phyloP scores from a whole-genome alignment of 1,140 invertebrate genomes.

The Platorchestia sp. region DNA sequence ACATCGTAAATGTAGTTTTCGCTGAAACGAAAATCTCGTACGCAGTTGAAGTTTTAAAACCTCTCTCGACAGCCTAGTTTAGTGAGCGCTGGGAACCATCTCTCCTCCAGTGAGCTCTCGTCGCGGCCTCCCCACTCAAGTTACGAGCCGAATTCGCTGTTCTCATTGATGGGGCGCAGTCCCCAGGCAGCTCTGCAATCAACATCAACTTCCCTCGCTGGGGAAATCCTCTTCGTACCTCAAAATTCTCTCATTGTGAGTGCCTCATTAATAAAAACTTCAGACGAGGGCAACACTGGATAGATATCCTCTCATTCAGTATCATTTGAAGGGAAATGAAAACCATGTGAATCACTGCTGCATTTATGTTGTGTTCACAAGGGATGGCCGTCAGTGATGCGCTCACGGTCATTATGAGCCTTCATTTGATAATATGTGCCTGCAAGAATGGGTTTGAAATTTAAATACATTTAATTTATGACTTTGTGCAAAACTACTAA shows the following conservation, averaged over 20 bases:
- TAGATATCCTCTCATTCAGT: neutral
- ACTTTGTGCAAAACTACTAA: too few species aligned
- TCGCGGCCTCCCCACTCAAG: neutral
- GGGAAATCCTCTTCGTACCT: neutral
- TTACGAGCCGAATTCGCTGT: neutral
- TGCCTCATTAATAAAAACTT: slow-evolving; percentile 28
- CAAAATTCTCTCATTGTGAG: slow-evolving; percentile 13
- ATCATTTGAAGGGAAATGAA: neutral
- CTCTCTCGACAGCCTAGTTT: too few species aligned
- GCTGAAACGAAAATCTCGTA: too few species aligned
- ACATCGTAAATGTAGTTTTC: too few species aligned
- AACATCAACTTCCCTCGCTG: slow-evolving; percentile 21
- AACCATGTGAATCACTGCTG: neutral
- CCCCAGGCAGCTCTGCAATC: neutral
- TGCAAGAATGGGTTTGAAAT: too few species aligned
- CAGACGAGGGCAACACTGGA: neutral
- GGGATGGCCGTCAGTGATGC: too few species aligned
- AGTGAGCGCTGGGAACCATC: neutral
- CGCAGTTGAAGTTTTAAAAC: too few species aligned
- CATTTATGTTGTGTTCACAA: too few species aligned
- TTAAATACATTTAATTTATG: too few species aligned
- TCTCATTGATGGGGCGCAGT: slow-evolving; percentile 34
- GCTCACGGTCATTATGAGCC: too few species aligned
- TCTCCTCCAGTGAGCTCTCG: neutral
- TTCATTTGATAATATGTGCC: too few species aligned